Conservation (phyloP, 2,113 vertebrate genomes). For the Rhombomys opimus region DNA sequence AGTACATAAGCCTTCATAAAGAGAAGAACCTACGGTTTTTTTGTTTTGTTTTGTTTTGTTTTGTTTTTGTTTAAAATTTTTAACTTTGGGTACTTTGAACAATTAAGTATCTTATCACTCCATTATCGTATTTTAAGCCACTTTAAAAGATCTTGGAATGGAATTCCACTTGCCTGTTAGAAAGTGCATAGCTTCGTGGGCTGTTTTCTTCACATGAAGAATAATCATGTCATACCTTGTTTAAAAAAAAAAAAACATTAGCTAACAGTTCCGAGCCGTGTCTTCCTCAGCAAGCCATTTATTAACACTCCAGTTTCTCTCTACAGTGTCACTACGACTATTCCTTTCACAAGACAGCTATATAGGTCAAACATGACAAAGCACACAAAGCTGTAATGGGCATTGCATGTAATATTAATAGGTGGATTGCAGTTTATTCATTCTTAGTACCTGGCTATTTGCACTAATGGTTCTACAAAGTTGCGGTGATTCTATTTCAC, state of each 20-base stretch:
- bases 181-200: background rate
- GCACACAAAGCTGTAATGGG: background rate
- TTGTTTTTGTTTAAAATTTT: background rate
- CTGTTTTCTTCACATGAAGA: slow-evolving; percentile 11
- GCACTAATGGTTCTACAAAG: background rate
- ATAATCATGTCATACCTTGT: slow-evolving; percentile 32
- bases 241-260: background rate
- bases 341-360: slow-evolving; percentile 23
- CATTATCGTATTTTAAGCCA: slow-evolving; percentile 27
- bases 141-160: background rate
- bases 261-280: background rate
- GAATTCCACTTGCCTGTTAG: background rate
- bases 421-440: background rate
- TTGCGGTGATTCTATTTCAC: background rate
- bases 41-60: background rate
- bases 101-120: background rate
- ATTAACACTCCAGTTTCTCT: slow-evolving; percentile 22
- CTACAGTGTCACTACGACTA: slow-evolving; percentile 8
- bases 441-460: background rate
- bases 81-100: background rate
- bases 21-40: background rate
- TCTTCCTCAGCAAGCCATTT: background rate
- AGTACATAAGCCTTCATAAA: background rate
- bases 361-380: slow-evolving; percentile 37
- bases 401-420: background rate